phyloP scores from a whole-genome alignment of 2,113 vertebrate genomes.

The Apeltes quadracus region DNA sequence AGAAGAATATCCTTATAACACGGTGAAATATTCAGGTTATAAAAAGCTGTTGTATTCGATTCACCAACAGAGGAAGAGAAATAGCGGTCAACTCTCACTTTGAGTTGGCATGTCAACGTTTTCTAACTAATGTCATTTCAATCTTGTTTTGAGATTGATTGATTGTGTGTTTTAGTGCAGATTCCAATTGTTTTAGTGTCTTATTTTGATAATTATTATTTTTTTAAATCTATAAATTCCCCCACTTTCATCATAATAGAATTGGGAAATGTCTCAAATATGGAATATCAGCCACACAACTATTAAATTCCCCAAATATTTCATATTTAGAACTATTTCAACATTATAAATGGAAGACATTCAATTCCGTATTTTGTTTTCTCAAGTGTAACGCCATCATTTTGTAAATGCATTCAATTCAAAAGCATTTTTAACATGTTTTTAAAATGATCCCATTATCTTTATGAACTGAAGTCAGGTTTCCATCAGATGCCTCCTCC shows the following conservation, averaged over 20 bases:
- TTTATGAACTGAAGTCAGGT: neutral
- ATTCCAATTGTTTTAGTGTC: neutral
- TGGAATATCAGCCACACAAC: neutral
- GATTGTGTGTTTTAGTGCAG: neutral
- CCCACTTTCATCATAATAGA: neutral
- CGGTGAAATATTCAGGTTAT: neutral
- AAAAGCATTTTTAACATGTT: neutral
- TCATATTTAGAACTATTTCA: neutral
- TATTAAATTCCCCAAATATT: neutral
- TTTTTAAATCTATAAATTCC: neutral
- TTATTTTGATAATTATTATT: neutral
- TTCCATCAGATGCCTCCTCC: neutral
- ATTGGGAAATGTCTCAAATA: neutral
- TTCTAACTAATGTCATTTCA: neutral
- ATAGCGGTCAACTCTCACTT: neutral
- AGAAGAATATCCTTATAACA: neutral
- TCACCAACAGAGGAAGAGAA: neutral
- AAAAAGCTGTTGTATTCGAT: neutral
- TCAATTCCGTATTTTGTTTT: neutral
- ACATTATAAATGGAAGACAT: neutral
- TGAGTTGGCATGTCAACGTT: neutral
- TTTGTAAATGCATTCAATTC: neutral
- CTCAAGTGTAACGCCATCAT: neutral
- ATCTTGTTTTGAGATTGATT: neutral
- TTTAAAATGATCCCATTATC: neutral